Evolutionary conservation across 92 coral and sea anemone genomes (phyloP).

Genomic region (Pocillopora grandis): DNA sequence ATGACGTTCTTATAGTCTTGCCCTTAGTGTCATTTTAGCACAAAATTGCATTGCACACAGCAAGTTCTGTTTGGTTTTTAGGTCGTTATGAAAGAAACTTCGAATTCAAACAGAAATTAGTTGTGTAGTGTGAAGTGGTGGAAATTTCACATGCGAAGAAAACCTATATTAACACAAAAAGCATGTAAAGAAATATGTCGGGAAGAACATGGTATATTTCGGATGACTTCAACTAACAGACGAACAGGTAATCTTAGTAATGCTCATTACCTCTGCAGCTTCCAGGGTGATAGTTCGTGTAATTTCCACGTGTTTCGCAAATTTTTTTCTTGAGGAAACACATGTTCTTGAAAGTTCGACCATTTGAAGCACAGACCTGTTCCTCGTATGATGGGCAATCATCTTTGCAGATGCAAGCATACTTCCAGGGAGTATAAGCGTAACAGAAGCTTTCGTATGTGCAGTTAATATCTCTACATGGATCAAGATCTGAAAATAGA

Average conservation of each 20-base stretch:
- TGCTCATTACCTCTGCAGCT: conserved; percentile 40
- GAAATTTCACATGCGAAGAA: too few species aligned
- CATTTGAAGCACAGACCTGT: conserved; percentile 46
- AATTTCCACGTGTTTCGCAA: conserved; percentile 30
- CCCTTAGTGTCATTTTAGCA: too few species aligned
- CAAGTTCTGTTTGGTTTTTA: too few species aligned
- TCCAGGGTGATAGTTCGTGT: conserved; percentile 45
- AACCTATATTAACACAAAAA: too few species aligned
- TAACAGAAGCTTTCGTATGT: conserved; percentile 29
- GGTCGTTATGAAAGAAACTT: too few species aligned
- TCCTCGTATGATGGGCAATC: conserved; percentile 47
- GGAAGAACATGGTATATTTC: too few species aligned
- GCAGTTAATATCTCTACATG: conserved; percentile 40
- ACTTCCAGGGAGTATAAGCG: conserved; percentile 23
- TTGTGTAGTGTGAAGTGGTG: too few species aligned
- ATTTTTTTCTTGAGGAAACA: conserved; percentile 42
- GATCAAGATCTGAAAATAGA: conserved; percentile 38
- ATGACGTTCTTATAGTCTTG: too few species aligned
- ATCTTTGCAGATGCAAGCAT: conserved; percentile 30
- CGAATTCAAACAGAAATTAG: too few species aligned
- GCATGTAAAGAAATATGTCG: too few species aligned
- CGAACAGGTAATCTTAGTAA: not conserved
- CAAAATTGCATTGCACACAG: too few species aligned
- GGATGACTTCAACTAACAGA: too few species aligned
- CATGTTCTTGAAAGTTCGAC: conserved; percentile 38